A percentile compares a stretch with the other conserved stretches of the same genome.
These are phyloP conservation scores for Ceratothoa steindachneri DNA, from an alignment of 2,888 invertebrate genomes.

Conservation along the genomic window DNA sequence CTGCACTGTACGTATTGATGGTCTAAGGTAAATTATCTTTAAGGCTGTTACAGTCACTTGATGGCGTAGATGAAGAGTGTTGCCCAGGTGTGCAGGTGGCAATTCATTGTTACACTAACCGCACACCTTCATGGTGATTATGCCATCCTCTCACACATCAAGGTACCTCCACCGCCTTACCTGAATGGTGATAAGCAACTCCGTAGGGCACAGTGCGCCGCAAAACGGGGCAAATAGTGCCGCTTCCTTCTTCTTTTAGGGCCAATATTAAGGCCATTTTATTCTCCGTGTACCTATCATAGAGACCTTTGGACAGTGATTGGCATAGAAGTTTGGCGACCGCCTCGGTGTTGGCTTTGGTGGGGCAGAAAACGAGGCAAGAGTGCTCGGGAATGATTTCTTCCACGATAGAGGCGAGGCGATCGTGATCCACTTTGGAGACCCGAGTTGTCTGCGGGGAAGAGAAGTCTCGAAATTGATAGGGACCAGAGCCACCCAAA, in stretches of 20 bases:
- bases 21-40: too few species aligned
- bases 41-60: too few species aligned
- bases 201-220: constrained; percentile 69
- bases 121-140: too few species aligned
- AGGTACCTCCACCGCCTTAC: too few species aligned
- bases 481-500: too few species aligned
- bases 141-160: too few species aligned
- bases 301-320: constrained; percentile 54
- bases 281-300: constrained; percentile 54
- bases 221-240: constrained; percentile 64
- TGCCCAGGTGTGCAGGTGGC: too few species aligned
- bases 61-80: too few species aligned
- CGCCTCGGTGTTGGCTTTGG: constrained; percentile 87
- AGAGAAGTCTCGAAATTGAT: too few species aligned
- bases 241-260: constrained; percentile 64
- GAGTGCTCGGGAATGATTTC: constrained; percentile 75
- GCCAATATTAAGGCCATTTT: constrained; percentile 63
- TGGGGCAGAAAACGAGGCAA: constrained; percentile 87
- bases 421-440: constrained; percentile 68
- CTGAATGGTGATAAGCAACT: constrained; percentile 89
- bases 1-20: too few species aligned
- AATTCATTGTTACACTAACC: too few species aligned
- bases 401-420: constrained; percentile 70
- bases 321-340: constrained; percentile 72
- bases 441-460: too few species aligned